Conservation (phyloP, 2,113 vertebrate species). For the Pseudorectes ferrugineus region DNA sequence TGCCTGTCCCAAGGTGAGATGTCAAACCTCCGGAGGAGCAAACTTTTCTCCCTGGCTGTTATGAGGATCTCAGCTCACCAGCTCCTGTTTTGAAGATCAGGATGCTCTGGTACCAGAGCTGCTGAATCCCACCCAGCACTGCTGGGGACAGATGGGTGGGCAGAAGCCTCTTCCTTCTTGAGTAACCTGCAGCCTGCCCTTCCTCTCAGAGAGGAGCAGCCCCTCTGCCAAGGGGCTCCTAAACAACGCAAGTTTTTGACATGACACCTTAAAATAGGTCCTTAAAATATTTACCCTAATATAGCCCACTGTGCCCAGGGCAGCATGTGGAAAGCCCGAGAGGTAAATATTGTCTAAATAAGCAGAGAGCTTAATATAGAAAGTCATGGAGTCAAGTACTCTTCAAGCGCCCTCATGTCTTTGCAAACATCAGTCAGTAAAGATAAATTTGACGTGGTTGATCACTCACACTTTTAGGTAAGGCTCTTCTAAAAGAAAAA, state of each 20-base stretch:
- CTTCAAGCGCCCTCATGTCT: not conserved
- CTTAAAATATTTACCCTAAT: slow-evolving; percentile 14
- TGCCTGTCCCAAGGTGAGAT: not conserved
- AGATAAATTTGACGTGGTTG: not conserved
- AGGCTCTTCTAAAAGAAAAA: not conserved
- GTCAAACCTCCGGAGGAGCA: not conserved
- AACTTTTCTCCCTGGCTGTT: not conserved
- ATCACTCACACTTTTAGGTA: slow-evolving; percentile 25
- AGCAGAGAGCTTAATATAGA: slow-evolving; percentile 39
- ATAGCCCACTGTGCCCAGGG: not conserved
- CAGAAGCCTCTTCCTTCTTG: not conserved
- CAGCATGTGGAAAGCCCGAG: not conserved
- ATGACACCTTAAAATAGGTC: not conserved
- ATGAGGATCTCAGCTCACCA: not conserved
- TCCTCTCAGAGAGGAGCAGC: not conserved
- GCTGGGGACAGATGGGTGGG: not conserved
- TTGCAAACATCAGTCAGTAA: slow-evolving; percentile 21
- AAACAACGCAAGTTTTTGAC: not conserved
- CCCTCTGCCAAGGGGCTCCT: not conserved
- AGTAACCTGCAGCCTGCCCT: not conserved
- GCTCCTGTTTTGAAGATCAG: not conserved
- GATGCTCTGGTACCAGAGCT: not conserved
- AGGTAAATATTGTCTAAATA: slow-evolving; percentile 45
- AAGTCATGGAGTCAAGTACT: slow-evolving; percentile 23
- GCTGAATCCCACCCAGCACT: not conserved